A percentile compares a stretch with the other conserved stretches of the same genome.
phyloP scores from a whole-genome alignment of 1,140 invertebrate species.

The Nephila pilipes region DNA sequence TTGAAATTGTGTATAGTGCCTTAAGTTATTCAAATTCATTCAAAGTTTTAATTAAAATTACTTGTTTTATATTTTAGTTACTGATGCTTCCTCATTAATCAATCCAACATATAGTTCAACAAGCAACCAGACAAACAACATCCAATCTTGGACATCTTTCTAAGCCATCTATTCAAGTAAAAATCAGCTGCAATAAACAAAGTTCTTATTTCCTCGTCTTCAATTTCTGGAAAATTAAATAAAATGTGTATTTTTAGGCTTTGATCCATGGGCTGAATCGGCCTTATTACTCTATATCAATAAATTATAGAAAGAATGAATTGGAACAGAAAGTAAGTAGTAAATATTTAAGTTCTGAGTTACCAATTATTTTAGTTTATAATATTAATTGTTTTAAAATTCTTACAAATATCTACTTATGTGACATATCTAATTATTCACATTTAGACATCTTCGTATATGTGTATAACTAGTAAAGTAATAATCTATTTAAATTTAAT shows the following conservation, averaged over 20 bases:
- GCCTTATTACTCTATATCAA: conserved; percentile 99
- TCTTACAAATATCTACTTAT: too few relatives aligned
- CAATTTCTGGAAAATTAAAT: not conserved
- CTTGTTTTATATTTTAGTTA: conserved; percentile 84
- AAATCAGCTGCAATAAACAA: not conserved
- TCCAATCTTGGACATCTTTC: conserved; percentile 99
- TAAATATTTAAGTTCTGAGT: not conserved
- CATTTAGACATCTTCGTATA: too few relatives aligned
- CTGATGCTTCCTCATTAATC: conserved; percentile 97
- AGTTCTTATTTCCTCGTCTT: not conserved
- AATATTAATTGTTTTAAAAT: too few relatives aligned
- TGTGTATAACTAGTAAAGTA: too few relatives aligned
- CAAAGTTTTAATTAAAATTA: not conserved
- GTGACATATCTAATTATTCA: too few relatives aligned
- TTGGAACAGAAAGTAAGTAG: conserved; percentile 91
- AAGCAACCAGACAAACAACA: conserved; percentile 99
- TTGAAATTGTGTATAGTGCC: too few relatives aligned
- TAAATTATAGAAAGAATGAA: conserved; percentile 99
- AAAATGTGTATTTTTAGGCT: conserved; percentile 85
- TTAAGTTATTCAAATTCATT: not conserved
- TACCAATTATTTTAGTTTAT: not conserved
- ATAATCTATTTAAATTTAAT: too few relatives aligned
- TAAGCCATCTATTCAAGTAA: conserved; percentile 96
- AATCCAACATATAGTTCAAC: conserved; percentile 99
- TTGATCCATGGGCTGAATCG: conserved; percentile 99